Evolutionary conservation across 1,140 invertebrate species (phyloP), one percentile per base, ranked within the genome.

Genomic region (Periplaneta americana): DNA sequence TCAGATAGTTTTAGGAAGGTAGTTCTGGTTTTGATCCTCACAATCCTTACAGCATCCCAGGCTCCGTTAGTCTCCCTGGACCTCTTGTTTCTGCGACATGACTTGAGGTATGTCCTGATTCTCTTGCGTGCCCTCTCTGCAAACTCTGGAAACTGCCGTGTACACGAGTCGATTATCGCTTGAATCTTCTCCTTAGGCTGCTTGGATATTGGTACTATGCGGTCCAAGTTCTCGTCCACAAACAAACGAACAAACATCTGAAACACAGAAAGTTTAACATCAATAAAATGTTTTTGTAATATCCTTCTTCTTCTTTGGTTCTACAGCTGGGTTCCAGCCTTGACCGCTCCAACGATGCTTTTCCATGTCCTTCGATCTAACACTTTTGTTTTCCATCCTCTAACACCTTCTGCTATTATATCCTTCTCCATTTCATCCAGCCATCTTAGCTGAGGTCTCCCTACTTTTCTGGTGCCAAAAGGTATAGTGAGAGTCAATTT

Each of bases 141-240:
- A 87, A 98, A 98, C 90, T 98, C 97, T 74, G 98, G 98, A 88
- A 99, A 99, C 89, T 99, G 98, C 84, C 97, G 91, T 81, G 96
- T 96, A 89, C 98, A 99, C 9, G 97, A 98, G 87, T 99, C 97
- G 84, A 99, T 97, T 86, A 99, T 99, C 15, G 97, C 97, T 87
- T 98, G 97, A 83, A 99, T 97, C 91, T 98, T 99, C 87, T 98
- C 97, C 88, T 98, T 98, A 8, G 98, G 97, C 88, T 99, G 98
- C 87, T 98, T 98, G 35, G 97, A 98, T 86, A 98, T 99, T 78
- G 98, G 98, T 82, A 98, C 96, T 89, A 98, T 97, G 85, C 98
- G 92, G 86, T 99, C 97, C 84, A 98, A 90, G 88, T 98, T 98
- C 90, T 99, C 98, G 88, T 99, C 98, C 74, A 98, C 98, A 88